A percentile compares a stretch with the other conserved stretches of the same genome.
Conservation (phyloP, 2,888 invertebrate genomes). For the Stenotaenia linearis region DNA sequence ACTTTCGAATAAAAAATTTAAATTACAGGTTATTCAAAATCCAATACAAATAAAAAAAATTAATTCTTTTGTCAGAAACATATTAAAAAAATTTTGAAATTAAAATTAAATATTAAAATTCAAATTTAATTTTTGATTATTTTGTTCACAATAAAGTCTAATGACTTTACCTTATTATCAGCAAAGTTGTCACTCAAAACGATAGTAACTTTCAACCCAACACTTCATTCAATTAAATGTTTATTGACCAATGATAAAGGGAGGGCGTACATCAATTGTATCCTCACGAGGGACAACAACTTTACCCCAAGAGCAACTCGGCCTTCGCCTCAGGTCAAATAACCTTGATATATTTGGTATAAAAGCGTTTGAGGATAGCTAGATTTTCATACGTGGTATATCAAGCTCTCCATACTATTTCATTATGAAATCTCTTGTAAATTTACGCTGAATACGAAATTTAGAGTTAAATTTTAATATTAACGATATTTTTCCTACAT, state of each 20-base stretch:
- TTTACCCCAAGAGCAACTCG: not conserved
- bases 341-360: not conserved
- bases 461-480: not conserved
- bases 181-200: not conserved
- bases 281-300: slow-evolving; percentile 13
- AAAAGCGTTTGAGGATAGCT: not conserved
- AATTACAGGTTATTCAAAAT: too few relatives aligned
- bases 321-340: not conserved
- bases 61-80: too few relatives aligned
- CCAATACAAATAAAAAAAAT: too few relatives aligned
- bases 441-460: not conserved
- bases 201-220: not conserved
- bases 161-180: not conserved
- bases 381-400: not conserved
- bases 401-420: not conserved
- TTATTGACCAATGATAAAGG: not conserved
- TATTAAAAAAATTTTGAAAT: too few relatives aligned
- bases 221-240: not conserved
- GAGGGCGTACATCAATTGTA: not conserved
- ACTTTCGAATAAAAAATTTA: not conserved
- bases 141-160: too few relatives aligned
- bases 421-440: not conserved
- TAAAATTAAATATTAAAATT: too few relatives aligned
- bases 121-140: too few relatives aligned
- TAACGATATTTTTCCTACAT: too few relatives aligned